These are phyloP conservation scores for Corapipo altera DNA, from an alignment of 2,113 vertebrate species.

Conservation along the genomic window DNA sequence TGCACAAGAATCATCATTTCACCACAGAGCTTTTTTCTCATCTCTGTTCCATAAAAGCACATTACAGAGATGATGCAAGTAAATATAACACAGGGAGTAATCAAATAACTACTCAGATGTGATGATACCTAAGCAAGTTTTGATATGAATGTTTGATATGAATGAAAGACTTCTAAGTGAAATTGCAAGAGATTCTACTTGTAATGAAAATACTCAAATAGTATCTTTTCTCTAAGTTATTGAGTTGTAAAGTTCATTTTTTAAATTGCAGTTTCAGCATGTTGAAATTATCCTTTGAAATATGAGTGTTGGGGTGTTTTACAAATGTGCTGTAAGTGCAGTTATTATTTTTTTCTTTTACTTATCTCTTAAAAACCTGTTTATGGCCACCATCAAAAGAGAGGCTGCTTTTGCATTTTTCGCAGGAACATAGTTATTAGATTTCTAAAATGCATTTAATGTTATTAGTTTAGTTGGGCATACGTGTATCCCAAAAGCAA, in stretches of 20 bases:
- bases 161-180: background rate
- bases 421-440: background rate
- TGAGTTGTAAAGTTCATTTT: constrained; percentile 1
- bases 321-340: background rate
- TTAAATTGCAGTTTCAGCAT: background rate
- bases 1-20: background rate
- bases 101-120: background rate
- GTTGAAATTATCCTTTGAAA: background rate
- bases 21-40: background rate
- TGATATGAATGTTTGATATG: background rate
- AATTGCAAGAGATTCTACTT: background rate
- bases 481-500: background rate
- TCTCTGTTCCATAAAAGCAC: background rate
- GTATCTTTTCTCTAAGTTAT: background rate
- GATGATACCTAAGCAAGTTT: background rate
- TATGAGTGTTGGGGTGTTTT: background rate
- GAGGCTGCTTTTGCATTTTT: background rate
- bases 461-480: background rate
- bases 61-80: background rate
- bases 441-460: constrained; percentile 10
- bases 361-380: background rate
- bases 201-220: background rate
- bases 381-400: background rate
- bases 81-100: background rate
- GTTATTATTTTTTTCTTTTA: background rate